Evolutionary conservation across 2,888 invertebrate genomes (phyloP), one percentile per base, ranked within the genome.

Genomic region (Scaptomyza flava): DNA sequence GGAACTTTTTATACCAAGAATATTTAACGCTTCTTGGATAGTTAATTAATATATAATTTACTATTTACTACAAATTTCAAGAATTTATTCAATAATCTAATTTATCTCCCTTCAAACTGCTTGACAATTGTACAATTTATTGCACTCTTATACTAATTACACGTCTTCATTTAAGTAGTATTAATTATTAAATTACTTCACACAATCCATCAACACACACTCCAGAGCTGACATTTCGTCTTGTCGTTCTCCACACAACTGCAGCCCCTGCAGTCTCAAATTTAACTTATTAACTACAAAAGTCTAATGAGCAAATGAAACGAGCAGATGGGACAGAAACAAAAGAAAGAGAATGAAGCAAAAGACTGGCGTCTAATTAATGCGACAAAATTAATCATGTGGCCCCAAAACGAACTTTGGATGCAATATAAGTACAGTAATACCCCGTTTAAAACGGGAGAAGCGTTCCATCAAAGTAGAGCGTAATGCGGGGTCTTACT

Each of bases 371-470:
- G 72, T 38, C 69, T 82, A 82, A 81, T 82, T 85, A 81, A 81
- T 79, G 82, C 66, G 60, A 42, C 63, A 66, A 67, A 79, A 79
- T 85, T 81, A 81, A 85, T 81, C 75, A 85, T 62, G 72, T 45
- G 57, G 46, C 61, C 60, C 77, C 51, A 71, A 68, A 27, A 23
- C 3, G 23, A 17, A 17, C 17, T 17, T 17, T 17, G 17, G 17
- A 17, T 17, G 23, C 23, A 23, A 23, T 4, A 23, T 23, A 27
- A 27, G 23, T 23, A 23, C 23, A 23, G 23, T 23, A 23, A 23
- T 2, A 23, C 23, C 23, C 23, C 23, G 23, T 23, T 23, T 4
- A 23, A 23, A 1, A 3, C 4, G 23, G 23, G 23, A 4, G 3
- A 23, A 2, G 4, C 23, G 3, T 23, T 23, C 23, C 23, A 23